A percentile compares a stretch with the other conserved stretches of the same genome.
Evolutionary conservation across 2,113 vertebrate species (phyloP).

Genomic region (Pygoscelis antarcticus): DNA sequence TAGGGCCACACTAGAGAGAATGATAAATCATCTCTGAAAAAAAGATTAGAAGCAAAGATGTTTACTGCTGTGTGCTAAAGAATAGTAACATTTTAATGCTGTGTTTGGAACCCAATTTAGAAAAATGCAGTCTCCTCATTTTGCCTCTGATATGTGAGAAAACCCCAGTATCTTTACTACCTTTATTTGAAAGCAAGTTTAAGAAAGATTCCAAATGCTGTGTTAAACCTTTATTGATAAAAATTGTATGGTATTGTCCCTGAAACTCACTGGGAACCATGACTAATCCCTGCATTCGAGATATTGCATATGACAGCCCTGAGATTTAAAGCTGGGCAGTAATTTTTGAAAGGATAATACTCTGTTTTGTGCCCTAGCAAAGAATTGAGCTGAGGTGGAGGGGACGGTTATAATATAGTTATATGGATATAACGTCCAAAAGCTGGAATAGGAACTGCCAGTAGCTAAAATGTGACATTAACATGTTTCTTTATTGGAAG

Average conservation of each 20-base stretch:
- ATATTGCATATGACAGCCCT: not conserved
- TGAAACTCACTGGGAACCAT: not conserved
- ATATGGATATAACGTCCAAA: not conserved
- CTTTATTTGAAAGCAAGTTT: not conserved
- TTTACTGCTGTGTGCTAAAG: not conserved
- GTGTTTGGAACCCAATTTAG: not conserved
- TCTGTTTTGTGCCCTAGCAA: not conserved
- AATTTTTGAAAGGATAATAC: not conserved
- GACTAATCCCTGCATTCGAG: not conserved
- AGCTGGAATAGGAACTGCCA: not conserved
- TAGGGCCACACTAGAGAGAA: not conserved
- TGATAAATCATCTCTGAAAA: not conserved
- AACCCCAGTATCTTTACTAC: not conserved
- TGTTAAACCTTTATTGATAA: constrained; percentile 5
- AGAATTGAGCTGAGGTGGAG: not conserved
- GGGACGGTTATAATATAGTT: not conserved
- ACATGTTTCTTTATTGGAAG: not conserved
- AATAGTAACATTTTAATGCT: not conserved
- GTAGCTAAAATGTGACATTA: not conserved
- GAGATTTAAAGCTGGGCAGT: constrained; percentile 27
- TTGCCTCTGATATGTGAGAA: not conserved
- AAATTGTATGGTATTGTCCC: not conserved
- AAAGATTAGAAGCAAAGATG: not conserved
- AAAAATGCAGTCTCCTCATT: not conserved
- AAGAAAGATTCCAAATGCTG: not conserved